Percentiles rank a stretch among this genome's conserved stretches.
phyloP scores from a whole-genome alignment of 2,797 vertebrate species.

The Arctocebus calabarensis region DNA sequence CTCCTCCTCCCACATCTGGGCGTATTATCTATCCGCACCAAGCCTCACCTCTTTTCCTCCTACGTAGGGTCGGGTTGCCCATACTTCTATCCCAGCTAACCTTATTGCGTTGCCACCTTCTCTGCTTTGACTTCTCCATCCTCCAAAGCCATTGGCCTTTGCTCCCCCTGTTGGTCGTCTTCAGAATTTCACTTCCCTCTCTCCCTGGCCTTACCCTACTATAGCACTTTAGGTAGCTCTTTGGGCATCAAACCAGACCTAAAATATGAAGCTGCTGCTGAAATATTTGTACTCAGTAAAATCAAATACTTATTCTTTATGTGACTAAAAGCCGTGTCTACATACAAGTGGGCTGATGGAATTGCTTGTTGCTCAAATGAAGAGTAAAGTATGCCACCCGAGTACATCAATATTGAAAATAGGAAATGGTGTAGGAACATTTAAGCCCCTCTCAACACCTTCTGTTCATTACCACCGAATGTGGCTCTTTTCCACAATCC shows the following conservation, averaged over 20 bases:
- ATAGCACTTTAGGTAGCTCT: constrained; percentile 31
- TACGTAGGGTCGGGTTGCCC: accelerated
- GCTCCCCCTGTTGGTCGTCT: neutral
- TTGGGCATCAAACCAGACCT: constrained; percentile 42
- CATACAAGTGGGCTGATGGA: neutral
- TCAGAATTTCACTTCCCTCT: neutral
- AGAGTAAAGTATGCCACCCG: neutral
- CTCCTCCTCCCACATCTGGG: neutral
- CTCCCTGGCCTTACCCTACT: accelerated
- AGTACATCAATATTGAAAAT: constrained; percentile 36
- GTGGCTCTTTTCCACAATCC: neutral
- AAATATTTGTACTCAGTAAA: constrained; percentile 64
- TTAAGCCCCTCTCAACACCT: neutral
- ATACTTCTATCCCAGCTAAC: neutral
- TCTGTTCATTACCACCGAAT: neutral
- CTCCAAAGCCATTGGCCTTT: neutral
- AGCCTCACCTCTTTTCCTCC: neutral
- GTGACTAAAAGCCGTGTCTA: constrained; percentile 51
- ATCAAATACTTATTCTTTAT: constrained; percentile 44
- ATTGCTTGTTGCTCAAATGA: constrained; percentile 61
- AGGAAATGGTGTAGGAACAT: neutral
- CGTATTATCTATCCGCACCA: no score
- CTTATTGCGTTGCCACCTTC: neutral
- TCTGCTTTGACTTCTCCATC: neutral
- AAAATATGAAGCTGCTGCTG: constrained; percentile 41